Evolutionary conservation across 2,113 vertebrate genomes (phyloP).

Genomic region (Notechis scutatus): DNA sequence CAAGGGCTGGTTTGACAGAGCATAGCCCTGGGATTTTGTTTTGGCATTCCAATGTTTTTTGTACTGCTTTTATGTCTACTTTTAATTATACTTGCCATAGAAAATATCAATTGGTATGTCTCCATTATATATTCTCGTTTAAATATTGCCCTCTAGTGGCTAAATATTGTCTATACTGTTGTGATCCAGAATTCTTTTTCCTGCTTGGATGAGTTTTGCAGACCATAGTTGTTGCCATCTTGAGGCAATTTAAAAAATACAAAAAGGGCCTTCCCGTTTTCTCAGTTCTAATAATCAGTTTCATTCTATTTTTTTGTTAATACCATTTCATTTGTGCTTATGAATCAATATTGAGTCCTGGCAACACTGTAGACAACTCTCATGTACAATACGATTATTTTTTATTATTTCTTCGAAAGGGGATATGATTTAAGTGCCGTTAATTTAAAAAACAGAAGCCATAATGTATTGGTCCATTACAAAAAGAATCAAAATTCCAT

Average conservation of each 20-base stretch:
- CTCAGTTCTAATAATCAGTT: background rate
- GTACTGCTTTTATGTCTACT: background rate
- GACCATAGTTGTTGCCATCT: background rate
- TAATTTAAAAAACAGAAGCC: background rate
- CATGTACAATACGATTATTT: background rate
- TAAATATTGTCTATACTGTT: background rate
- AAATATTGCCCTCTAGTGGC: slow-evolving; percentile 12
- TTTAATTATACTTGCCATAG: background rate
- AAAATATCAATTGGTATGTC: background rate
- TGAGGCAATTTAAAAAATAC: background rate
- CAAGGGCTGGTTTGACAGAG: background rate
- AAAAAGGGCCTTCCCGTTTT: background rate
- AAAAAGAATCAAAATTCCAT: background rate
- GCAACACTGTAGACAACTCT: background rate
- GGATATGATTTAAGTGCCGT: background rate
- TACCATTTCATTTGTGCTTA: background rate
- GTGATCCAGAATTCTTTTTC: background rate
- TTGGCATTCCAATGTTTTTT: background rate
- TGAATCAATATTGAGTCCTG: background rate
- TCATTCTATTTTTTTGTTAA: background rate
- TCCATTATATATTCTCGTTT: background rate
- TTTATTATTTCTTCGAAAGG: background rate
- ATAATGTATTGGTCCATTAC: background rate
- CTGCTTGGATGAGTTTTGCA: background rate
- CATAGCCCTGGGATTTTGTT: too few species aligned